phyloP scores from a whole-genome alignment of 2,888 invertebrate species.

The Sinotaia quadrata region DNA sequence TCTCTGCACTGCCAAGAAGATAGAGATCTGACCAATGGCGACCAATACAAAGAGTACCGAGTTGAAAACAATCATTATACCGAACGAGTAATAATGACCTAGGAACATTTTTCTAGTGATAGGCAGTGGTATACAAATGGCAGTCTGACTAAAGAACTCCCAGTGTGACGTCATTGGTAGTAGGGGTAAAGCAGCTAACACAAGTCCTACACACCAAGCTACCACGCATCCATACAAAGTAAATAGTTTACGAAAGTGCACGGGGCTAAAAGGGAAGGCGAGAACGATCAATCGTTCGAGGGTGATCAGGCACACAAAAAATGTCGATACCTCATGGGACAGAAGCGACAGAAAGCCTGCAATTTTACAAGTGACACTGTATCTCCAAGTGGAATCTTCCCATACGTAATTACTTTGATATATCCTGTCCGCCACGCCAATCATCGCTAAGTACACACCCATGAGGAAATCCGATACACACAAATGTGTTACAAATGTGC shows the following conservation, averaged over 20 bases:
- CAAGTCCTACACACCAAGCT: too few relatives aligned
- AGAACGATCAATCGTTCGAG: conserved; percentile 75
- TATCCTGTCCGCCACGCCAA: conserved; percentile 7
- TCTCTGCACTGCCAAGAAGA: background rate
- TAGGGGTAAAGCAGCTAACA: background rate
- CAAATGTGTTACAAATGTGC: conserved; percentile 8
- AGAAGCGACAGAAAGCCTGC: conserved; percentile 11
- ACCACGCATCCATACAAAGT: too few relatives aligned
- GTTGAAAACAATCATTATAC: background rate
- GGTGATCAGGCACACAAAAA: conserved; percentile 6
- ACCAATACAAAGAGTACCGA: conserved; percentile 7
- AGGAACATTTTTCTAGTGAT: too few relatives aligned
- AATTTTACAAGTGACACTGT: background rate
- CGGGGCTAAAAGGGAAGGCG: too few relatives aligned
- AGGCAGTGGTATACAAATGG: too few relatives aligned
- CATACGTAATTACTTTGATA: conserved; percentile 1
- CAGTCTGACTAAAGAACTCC: too few relatives aligned
- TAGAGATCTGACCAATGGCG: background rate
- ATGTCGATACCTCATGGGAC: conserved; percentile 8
- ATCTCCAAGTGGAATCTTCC: conserved; percentile 4
- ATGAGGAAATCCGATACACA: background rate
- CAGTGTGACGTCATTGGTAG: too few relatives aligned
- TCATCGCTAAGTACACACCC: conserved; percentile 2
- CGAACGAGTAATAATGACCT: too few relatives aligned
- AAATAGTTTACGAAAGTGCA: too few relatives aligned